Base-by-base conservation (phyloP, 2,888 invertebrate genomes). In the Drosophila atripex region DNA sequence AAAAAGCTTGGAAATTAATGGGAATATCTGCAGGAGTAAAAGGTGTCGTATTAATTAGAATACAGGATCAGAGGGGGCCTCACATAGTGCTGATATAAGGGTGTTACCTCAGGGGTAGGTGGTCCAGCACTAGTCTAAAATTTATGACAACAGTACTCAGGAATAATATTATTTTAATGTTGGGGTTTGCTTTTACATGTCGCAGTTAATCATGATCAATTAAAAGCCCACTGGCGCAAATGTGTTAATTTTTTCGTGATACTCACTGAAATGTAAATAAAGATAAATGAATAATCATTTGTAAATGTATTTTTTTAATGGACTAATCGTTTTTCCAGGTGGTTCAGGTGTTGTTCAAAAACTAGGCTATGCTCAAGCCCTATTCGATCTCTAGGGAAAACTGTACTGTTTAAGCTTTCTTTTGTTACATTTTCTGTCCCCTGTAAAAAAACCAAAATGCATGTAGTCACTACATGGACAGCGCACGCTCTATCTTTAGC, bases 11-110 rank as follows among this genome's bases (percentile, higher is more conserved):
- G 76, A 66, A 86, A 82, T 76, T 77, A 79, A 80, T 76, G 78
- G 43, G 75, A 38, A 54, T 80, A 80, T 78, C 68, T 71, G 57
- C 21, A 23, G 51, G 60, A 59, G 51, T 52, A 49, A 68, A 73
- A 84, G 79, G 83, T 84, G 83, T 84, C 83, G 68, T 49, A 85
- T 84, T 87, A 84, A 87, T 87, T 84, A 84, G 84, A 56, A 53
- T n/a, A 32, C 50, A 28, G 57, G 71, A 54, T 39, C 59, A 5
- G 72, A 49, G 63, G 63, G 52, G 58, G 51, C 69, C 73, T 53
- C 28, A 3, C 21, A 9, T 11, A 30, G 16, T 30, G 47, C 55
- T 25, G 38, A 49, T 28, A 50, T 46, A 46, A 23, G 45, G 23
- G 55, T 56, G 68, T 68, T 46, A 56, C 51, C 18, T 32, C 12